Evolutionary conservation across 1,140 invertebrate species (phyloP), one percentile per base, ranked within the genome.

Genomic region (Brachystomella parvula): DNA sequence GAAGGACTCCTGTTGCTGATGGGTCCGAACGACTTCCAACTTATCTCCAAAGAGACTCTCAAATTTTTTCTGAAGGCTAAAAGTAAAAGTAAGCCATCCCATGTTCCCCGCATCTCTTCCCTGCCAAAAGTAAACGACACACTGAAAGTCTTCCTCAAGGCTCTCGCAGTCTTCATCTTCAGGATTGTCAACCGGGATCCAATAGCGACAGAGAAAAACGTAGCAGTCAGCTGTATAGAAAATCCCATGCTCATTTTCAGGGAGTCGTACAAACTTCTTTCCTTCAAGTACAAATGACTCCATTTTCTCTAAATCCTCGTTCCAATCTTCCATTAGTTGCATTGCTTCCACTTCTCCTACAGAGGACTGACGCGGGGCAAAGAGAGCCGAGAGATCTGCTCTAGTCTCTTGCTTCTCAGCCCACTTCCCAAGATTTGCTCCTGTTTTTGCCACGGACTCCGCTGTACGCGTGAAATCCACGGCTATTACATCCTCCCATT

Each of bases 61-160:
- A 81, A 99, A 99, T 79, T 96, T 98, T 76, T 97, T 94, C 79
- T 98, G 93, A 63, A 98, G 83, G 72, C 90, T 6, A 58, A 99
- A 99, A 0, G 96, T 99, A 79, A 99, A 99, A 9, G 94, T 98
- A 0, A 99, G 82, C 96, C 96, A 99, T 26, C 96, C 96, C 94
- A 98, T 98, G 79, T 99, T 99, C 53, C 89, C 88, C 2, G 96
- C 95, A 75, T 96, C 88, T 69, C 96, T 80, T 0, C 95, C 94
- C 82, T 99, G 96, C 96, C 96, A 99, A 79, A 99, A 99, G 78
- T 99, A 99, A 9, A 98, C 95, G 35, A 96, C 92, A 80, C 92
- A 97, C 75, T 96, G 90, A 72, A 90, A 93, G 76, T 96, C 90
- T 74, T 94, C 92, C 75, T 92, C 89, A 44, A 83, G 82, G 47